Base-by-base conservation (phyloP, 2,888 invertebrate species). In the Microchrysa polita region DNA sequence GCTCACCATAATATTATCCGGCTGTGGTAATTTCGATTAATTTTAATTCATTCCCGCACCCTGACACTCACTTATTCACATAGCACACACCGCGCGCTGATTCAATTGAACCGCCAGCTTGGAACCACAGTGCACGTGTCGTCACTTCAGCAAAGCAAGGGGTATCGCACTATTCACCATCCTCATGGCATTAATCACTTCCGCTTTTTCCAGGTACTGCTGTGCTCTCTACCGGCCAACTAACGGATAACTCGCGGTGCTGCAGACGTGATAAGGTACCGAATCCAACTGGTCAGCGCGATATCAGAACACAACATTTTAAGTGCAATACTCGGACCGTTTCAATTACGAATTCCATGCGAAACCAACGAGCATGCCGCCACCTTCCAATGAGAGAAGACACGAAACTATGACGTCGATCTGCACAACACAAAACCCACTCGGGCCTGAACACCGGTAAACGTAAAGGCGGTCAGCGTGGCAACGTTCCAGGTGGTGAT, bases 101-200 rank as follows among this genome's bases (percentile, higher is more conserved):
- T 52, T 53, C 18, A 57, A 57, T 23, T 34, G 20, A 57, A 52
- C 40, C 34, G 34, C 27, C 27, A 34, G 27, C 27, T 34, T 34
- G 27, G n/a, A 53, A 69, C n/a, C n/a, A n/a, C 18, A 40, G 57
- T 57, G 57, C 69, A 69, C 69, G 69, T 69, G 69, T 69, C 57
- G 48, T 57, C 69, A 69, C 69, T 69, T 69, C 22, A 69, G 20
- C n/a, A 14, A 22, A 34, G 27, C 27, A 34, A 44, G 65, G 48
- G 65, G 65, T 48, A 22, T 14, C 23, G 23, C 59, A 1, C 14
- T 14, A 59, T n/a, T 59, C 16, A 59, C 59, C 40, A 40, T 16
- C 61, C 61, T 16, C 61, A 61, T 61, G 61, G 61, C 18, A 61
- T 61, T 61, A n/a, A 61, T 23, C 16, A 18, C 16, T 53, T 67